These are phyloP conservation scores for Leuciscus idus DNA, from an alignment of 2,113 vertebrate species.

Conservation along the genomic window DNA sequence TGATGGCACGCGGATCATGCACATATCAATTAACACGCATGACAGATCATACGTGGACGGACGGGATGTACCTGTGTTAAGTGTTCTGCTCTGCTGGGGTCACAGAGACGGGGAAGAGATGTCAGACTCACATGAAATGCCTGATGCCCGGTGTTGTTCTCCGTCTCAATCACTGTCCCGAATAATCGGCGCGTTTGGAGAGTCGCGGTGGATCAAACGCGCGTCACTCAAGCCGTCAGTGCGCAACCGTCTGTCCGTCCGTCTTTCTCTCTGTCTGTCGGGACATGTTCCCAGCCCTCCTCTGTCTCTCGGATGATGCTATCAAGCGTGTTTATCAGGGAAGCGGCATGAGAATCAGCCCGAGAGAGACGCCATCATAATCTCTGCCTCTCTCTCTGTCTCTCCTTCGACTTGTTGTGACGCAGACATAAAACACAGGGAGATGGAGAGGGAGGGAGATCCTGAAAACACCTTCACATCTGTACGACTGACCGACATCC, in stretches of 20 bases:
- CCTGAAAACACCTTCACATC: conserved; percentile 65
- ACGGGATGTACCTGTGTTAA: conserved; percentile 74
- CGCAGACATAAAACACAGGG: conserved; percentile 84
- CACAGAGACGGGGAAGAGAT: conserved; percentile 71
- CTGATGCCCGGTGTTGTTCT: conserved; percentile 66
- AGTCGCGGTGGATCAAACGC: conserved; percentile 55
- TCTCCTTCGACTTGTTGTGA: conserved; percentile 81
- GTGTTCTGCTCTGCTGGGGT: conserved; percentile 76
- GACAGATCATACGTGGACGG: conserved; percentile 32
- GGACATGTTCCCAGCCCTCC: conserved; percentile 70
- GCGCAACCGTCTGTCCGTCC: conserved; percentile 66
- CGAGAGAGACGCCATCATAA: conserved; percentile 82
- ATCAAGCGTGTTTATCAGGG: conserved; percentile 71
- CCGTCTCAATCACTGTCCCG: conserved; percentile 71
- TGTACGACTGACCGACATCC: conserved; percentile 70
- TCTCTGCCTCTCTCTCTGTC: conserved; percentile 59
- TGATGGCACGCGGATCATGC: conserved; percentile 55
- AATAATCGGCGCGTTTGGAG: conserved; percentile 67
- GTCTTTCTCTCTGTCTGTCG: conserved; percentile 74
- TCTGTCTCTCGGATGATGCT: conserved; percentile 67
- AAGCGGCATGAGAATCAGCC: conserved; percentile 72
- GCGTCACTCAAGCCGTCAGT: conserved; percentile 75
- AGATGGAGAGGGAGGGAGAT: conserved; percentile 66
- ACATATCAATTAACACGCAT: conserved; percentile 57
- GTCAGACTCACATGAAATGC: conserved; percentile 71